Base-by-base conservation (phyloP, 2,113 vertebrate genomes). In the Nesogale talazaci region DNA sequence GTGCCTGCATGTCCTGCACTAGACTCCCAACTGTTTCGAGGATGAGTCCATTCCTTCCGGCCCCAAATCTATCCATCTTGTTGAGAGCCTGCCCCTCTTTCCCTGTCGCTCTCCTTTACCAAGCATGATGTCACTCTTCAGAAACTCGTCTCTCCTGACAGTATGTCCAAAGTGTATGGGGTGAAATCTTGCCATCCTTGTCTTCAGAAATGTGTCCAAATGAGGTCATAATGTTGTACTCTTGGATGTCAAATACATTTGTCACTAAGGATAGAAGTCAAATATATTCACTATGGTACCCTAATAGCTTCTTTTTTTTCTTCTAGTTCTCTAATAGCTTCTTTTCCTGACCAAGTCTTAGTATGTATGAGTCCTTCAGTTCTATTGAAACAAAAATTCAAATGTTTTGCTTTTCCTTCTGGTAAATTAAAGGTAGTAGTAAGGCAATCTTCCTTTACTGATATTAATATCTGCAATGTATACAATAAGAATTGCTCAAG, bases 251-350 rank as follows among this genome's bases (percentile, higher is more conserved):
- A 19, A 38, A 31, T 4, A 4, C 16, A 31, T 4, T 19, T 17
- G 17, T 34, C 46, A 20, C 4, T 34, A 59, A 38, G 46, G 31
- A 52, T 15, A 70, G 7, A 29, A 29, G 22, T 23, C 63, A 76
- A 52, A n/a, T 0, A 63, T 63, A 22, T 1, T 6, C n/a, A 7
- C 52, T 25, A 1, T 2, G 5, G 29, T 0, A 20, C 38, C 29
- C 1, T 0, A 6, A 20, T 29, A 36, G 3, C 38, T 69, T 67
- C 25, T 9, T 67, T 67, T 67, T n/a, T n/a, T n/a, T n/a, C n/a
- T n/a, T n/a, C n/a, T n/a, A n/a, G 29, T 0, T 16, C 38, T 23
- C 1, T 0, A 6, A 20, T 29, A 36, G 3, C 38, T 69, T 67
- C 25, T 9, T 67, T 67, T 67, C 22, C 61, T 63, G 20, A 63